Percentiles rank a stretch among this genome's conserved stretches.
Conservation (phyloP, 2,113 vertebrate species). For the Pheucticus melanocephalus region DNA sequence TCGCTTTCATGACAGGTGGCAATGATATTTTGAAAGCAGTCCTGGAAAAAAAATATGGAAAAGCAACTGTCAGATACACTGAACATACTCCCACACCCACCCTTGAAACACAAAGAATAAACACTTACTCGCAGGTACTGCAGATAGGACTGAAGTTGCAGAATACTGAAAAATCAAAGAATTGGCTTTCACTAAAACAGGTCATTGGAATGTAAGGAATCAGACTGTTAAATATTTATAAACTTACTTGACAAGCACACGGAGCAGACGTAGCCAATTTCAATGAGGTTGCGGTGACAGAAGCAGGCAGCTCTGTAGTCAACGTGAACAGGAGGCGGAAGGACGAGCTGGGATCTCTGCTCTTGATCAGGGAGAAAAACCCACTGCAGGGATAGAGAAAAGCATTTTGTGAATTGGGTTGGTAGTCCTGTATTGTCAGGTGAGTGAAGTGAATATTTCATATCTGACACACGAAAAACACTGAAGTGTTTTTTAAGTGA, state of each 20-base stretch:
- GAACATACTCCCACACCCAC: not conserved
- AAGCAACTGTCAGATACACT: not conserved
- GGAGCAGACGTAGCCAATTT: conserved; percentile 96
- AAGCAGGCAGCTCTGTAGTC: conserved; percentile 98
- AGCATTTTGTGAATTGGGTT: not conserved
- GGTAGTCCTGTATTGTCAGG: not conserved
- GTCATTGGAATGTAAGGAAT: not conserved
- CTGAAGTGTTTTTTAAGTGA: not conserved
- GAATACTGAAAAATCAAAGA: conserved; percentile 82
- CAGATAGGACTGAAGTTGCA: conserved; percentile 99
- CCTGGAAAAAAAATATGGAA: conserved; percentile 70
- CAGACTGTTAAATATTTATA: not conserved
- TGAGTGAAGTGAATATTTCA: not conserved
- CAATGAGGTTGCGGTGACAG: conserved; percentile 96
- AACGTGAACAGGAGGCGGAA: conserved; percentile 89
- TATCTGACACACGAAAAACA: not conserved
- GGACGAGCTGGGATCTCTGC: conserved; percentile 87
- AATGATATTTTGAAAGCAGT: conserved; percentile 97
- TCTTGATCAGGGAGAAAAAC: conserved; percentile 94
- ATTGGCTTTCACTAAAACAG: not conserved
- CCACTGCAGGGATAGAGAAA: conserved; percentile 77
- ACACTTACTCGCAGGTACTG: conserved; percentile 97
- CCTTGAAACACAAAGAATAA: not conserved
- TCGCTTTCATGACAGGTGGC: conserved; percentile 92
- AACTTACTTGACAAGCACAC: conserved; percentile 95